Conservation (phyloP, 2,888 invertebrate species). For the Candidula unifasciata region DNA sequence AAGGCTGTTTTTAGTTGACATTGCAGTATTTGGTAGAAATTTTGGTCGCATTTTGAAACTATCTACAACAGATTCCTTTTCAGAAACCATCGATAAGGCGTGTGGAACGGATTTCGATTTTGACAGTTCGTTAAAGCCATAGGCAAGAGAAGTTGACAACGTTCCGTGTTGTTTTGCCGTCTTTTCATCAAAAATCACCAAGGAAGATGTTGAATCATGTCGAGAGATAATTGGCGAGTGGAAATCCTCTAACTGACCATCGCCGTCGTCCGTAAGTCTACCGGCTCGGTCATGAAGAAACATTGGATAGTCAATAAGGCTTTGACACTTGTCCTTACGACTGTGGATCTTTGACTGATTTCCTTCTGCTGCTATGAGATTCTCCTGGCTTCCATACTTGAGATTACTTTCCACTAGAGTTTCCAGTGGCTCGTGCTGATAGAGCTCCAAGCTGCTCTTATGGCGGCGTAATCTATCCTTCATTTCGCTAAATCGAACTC, state of each 20-base stretch:
- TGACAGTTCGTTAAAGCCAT: conserved; percentile 48
- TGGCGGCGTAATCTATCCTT: conserved; percentile 67
- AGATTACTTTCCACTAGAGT: conserved; percentile 57
- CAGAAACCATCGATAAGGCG: conserved; percentile 55
- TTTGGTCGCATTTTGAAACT: conserved; percentile 64
- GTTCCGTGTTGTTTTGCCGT: background rate
- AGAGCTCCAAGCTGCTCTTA: conserved; percentile 68
- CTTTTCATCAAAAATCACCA: conserved; percentile 8
- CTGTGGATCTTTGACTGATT: conserved; percentile 17
- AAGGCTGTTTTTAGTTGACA: conserved; percentile 41
- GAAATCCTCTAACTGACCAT: conserved; percentile 16
- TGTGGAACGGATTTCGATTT: conserved; percentile 56
- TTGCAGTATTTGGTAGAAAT: conserved; percentile 65
- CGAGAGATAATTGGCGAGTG: background rate
- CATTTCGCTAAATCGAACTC: conserved; percentile 62
- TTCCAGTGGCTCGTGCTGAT: conserved; percentile 62
- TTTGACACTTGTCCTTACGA: conserved; percentile 51
- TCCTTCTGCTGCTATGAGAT: conserved; percentile 54
- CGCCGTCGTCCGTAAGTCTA: background rate
- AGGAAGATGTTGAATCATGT: conserved; percentile 30
- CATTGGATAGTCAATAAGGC: conserved; percentile 54
- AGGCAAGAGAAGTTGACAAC: background rate
- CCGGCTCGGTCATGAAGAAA: background rate
- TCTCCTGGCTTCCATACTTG: conserved; percentile 69
- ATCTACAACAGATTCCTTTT: conserved; percentile 48